Evolutionary conservation across 1,140 invertebrate genomes (phyloP).

Genomic region (Ceratina australensis): DNA sequence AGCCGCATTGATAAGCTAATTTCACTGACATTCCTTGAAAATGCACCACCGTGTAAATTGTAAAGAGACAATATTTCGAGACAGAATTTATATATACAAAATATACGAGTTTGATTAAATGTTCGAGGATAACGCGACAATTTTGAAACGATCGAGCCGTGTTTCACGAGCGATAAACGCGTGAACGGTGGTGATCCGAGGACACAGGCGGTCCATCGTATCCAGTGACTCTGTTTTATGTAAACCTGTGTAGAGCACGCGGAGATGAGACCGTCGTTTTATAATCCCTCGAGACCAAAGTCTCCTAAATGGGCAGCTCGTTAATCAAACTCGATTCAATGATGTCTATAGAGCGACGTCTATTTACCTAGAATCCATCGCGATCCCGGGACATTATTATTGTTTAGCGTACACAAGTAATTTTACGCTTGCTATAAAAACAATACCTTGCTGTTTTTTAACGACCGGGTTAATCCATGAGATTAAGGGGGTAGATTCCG

Average conservation of each 20-base stretch:
- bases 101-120: neutral
- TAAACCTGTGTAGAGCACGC: constrained; percentile 39
- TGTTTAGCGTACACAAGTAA: constrained; percentile 37
- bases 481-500: too few species aligned
- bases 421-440: constrained; percentile 19
- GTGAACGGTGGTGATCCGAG: constrained; percentile 48
- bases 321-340: constrained; percentile 62
- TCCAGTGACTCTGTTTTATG: constrained; percentile 46
- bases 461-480: too few species aligned
- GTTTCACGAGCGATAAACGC: constrained; percentile 57
- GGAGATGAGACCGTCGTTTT: constrained; percentile 49
- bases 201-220: constrained; percentile 55
- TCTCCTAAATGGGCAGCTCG: constrained; percentile 58
- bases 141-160: neutral
- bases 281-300: constrained; percentile 61
- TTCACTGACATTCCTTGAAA: constrained; percentile 1
- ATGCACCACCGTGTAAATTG: too few species aligned
- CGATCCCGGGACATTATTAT: constrained; percentile 6
- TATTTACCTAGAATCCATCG: constrained; percentile 35
- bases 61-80: neutral
- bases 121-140: too few species aligned
- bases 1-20: constrained; percentile 13
- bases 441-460: neutral
- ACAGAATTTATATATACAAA: neutral
- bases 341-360: constrained; percentile 43